A percentile compares a stretch with the other conserved stretches of the same genome.
Conservation (phyloP, 2,113 vertebrate species). For the Oryzias woworae region DNA sequence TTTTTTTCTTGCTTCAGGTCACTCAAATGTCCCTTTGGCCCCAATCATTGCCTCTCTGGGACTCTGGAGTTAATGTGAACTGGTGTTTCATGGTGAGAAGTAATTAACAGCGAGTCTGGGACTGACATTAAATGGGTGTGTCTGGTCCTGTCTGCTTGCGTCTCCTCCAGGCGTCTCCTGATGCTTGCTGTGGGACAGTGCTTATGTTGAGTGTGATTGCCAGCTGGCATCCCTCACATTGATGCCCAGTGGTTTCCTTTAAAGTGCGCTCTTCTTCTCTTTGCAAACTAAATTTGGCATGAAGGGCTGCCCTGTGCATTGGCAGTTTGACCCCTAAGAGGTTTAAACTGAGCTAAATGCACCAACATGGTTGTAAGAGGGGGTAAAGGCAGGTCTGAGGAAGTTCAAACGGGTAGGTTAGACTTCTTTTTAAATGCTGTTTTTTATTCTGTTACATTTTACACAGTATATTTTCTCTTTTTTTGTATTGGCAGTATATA, state of each 20-base stretch:
- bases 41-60: conserved; percentile 43
- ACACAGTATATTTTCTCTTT: background rate
- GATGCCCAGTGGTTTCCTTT: conserved; percentile 49
- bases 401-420: conserved; percentile 65
- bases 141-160: conserved; percentile 45
- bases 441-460: conserved; percentile 4
- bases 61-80: conserved; percentile 54
- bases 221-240: conserved; percentile 66
- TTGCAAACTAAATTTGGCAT: conserved; percentile 67
- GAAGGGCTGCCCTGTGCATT: conserved; percentile 44
- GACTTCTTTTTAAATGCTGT: conserved; percentile 59
- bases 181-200: conserved; percentile 41
- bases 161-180: conserved; percentile 28
- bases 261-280: conserved; percentile 48
- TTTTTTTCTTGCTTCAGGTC: conserved; percentile 16
- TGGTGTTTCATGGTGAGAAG: conserved; percentile 56
- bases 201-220: conserved; percentile 66
- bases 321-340: conserved; percentile 61
- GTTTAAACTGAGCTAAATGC: conserved; percentile 29
- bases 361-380: conserved; percentile 9
- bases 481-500: background rate
- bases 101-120: conserved; percentile 69
- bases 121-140: conserved; percentile 41
- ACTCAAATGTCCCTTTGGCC: conserved; percentile 19
- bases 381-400: background rate